A percentile compares a stretch with the other conserved stretches of the same genome.
Conservation (phyloP, 1,140 invertebrate species). For the Drosophila murphyi region DNA sequence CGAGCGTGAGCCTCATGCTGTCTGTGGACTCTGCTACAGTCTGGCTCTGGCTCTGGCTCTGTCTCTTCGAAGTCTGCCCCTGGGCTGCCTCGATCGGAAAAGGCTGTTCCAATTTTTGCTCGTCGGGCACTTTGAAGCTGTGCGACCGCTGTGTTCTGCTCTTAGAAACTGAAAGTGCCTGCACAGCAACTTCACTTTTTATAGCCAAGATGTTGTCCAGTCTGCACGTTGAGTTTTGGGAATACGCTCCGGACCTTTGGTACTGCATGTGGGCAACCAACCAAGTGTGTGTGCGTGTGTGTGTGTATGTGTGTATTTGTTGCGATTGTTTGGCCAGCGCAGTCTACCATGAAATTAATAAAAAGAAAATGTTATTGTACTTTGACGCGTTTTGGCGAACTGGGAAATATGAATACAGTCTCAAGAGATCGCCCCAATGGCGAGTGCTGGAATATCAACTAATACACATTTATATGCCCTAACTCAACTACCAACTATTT, state of each 20-base stretch:
- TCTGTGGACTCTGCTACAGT: conserved; percentile 21
- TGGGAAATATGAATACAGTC: conserved; percentile 60
- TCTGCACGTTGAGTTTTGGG: conserved; percentile 65
- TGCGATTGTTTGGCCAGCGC: conserved; percentile 69
- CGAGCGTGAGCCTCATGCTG: conserved; percentile 81
- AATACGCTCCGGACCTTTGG: conserved; percentile 64
- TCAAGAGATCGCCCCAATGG: background rate
- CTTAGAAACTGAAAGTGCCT: conserved; percentile 82
- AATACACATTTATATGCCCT: conserved; percentile 5
- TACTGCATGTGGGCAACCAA: conserved; percentile 4
- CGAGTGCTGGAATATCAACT: background rate
- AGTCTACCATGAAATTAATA: conserved; percentile 80
- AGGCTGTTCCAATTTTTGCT: conserved; percentile 64
- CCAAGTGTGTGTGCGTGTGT: background rate
- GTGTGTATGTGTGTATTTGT: conserved; percentile 6
- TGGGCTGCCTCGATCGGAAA: conserved; percentile 37
- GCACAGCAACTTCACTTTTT: conserved; percentile 67
- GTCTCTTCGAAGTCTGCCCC: conserved; percentile 11
- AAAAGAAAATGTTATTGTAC: conserved; percentile 61
- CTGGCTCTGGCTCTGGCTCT: background rate
- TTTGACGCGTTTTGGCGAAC: conserved; percentile 32
- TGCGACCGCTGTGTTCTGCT: conserved; percentile 57
- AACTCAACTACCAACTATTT: too few relatives aligned
- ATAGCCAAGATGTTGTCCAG: conserved; percentile 55
- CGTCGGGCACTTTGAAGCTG: conserved; percentile 72